Base-by-base conservation (phyloP, 2,113 vertebrate species). In the Phyllopteryx taeniolatus region DNA sequence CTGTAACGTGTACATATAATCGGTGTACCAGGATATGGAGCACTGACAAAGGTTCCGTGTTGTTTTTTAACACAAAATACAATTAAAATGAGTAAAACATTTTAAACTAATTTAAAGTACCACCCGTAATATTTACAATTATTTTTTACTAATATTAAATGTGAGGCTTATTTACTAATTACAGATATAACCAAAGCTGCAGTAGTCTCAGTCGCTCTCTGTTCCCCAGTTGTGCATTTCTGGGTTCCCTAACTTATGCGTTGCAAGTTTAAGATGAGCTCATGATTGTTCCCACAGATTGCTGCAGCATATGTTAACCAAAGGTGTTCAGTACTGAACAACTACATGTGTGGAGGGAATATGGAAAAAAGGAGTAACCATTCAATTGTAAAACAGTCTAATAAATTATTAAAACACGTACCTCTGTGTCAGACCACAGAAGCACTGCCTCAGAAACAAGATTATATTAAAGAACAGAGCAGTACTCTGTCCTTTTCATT, bases 401-500 rank as follows among this genome's bases (percentile, higher is more conserved):
- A 43, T 20, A 8, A 53, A n/a, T 44, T 64, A 43, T 64, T 39
- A 43, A n/a, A 64, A 12, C 3, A 11, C 20, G 0, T 43, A 19
- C 27, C 3, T 59, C 57, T 2, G 57, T 14, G 22, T 31, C 57
- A 53, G 69, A 81, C 49, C 54, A 57, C 71, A 71, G 53, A 53
- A 15, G 51, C 51, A 20, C 12, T 1, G 47, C 47, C 15, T 49
- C 14, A 49, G n/a, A 53, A 53, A 20, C 51, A n/a, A 53, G 51
- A 53, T 53, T 20, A 53, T 53, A 20, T 20, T 53, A n/a, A 2
- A 53, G 51, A n/a, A 53, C 19, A 53, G 51, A 53, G 19, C 19
- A 59, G 27, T 10, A 12, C 57, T 59, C 64, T 64, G 57, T 72
- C 22, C 57, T n/a, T 53, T 53, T 53, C 65, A 70, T 65, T 67